A percentile compares a stretch with the other conserved stretches of the same genome.
These are phyloP conservation scores for Semaprochilodus insignis DNA, from an alignment of 2,797 vertebrate species.

Conservation along the genomic window DNA sequence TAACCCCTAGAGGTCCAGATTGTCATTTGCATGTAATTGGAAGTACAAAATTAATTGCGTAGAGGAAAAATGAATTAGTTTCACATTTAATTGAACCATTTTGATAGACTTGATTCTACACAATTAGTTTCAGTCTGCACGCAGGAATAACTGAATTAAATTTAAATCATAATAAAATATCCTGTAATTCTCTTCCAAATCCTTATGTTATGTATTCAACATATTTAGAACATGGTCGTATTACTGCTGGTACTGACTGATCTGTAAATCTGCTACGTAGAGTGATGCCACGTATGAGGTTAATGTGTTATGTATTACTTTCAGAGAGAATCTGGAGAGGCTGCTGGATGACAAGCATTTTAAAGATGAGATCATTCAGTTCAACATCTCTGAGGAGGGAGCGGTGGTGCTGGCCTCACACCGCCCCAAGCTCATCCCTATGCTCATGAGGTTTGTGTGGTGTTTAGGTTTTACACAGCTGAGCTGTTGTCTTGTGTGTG, in stretches of 20 bases:
- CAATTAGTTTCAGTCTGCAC: too few relatives aligned
- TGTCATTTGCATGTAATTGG: background rate
- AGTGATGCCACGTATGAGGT: too few relatives aligned
- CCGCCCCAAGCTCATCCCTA: conserved; percentile 85
- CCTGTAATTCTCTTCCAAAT: too few relatives aligned
- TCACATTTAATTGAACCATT: background rate
- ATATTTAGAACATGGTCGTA: background rate
- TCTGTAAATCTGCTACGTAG: too few relatives aligned
- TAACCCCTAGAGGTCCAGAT: background rate
- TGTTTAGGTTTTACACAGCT: background rate
- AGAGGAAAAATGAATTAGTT: background rate
- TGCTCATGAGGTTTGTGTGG: conserved; percentile 92
- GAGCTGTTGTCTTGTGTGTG: background rate
- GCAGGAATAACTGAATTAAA: background rate
- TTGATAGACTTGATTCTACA: too few relatives aligned
- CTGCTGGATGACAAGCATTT: conserved; percentile 94
- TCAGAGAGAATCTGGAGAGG: conserved; percentile 91
- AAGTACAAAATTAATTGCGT: background rate
- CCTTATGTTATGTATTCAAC: too few relatives aligned
- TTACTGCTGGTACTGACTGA: background rate
- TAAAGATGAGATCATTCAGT: conserved; percentile 96
- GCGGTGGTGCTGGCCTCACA: conserved; percentile 85
- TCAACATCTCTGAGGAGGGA: conserved; percentile 92
- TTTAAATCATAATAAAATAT: background rate
- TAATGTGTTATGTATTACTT: background rate